Conservation (phyloP, 1,140 invertebrate genomes). For the Drosophila repletoides region DNA sequence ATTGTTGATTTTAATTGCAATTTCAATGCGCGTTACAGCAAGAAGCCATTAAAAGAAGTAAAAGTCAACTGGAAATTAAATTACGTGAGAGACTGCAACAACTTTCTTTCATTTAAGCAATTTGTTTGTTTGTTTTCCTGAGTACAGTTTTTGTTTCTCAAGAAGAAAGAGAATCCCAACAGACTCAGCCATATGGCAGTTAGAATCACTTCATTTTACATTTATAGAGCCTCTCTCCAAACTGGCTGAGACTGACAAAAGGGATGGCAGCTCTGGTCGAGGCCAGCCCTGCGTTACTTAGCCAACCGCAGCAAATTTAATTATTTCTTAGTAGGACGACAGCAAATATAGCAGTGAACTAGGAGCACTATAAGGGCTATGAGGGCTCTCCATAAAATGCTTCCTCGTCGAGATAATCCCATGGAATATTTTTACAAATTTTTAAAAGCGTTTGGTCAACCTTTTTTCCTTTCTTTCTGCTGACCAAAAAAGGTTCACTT, state of each 20-base stretch:
- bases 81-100: slow-evolving; percentile 34
- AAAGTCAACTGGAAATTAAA: slow-evolving; percentile 55
- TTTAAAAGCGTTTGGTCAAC: neutral
- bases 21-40: slow-evolving; percentile 43
- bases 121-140: slow-evolving; percentile 28
- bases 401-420: no score
- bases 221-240: slow-evolving; percentile 35
- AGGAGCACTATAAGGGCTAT: no score
- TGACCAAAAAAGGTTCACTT: no score
- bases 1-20: slow-evolving; percentile 58
- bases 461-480: neutral
- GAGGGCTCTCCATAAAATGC: no score
- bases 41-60: slow-evolving; percentile 56
- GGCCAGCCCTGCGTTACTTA: neutral
- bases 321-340: slow-evolving; percentile 4
- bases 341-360: no score
- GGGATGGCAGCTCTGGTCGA: no score
- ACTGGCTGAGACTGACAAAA: slow-evolving; percentile 7
- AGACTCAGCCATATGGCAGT: slow-evolving; percentile 53
- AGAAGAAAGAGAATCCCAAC: slow-evolving; percentile 26
- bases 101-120: slow-evolving; percentile 38
- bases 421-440: no score
- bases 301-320: slow-evolving; percentile 15
- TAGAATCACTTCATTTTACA: slow-evolving; percentile 22
- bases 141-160: neutral